A percentile compares a stretch with the other conserved stretches of the same genome.
Conservation (phyloP, 64 coral and sea anemone genomes). For the Actinia equina region DNA sequence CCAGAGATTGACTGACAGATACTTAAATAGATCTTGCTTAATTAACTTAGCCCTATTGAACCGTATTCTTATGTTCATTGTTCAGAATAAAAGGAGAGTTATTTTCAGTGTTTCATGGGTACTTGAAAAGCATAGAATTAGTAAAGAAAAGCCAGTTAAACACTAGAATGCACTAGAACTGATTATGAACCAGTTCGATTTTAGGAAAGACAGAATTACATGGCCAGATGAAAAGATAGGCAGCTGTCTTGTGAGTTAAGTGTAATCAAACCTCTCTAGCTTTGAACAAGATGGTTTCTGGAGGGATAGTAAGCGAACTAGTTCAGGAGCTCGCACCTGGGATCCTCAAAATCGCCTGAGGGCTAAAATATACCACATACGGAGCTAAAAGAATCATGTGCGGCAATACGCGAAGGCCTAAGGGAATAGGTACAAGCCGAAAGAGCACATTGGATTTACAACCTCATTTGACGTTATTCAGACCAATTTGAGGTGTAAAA, state of each 20-base stretch:
- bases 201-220: not conserved
- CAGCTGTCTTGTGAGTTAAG: not conserved
- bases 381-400: not conserved
- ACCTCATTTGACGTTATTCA: not conserved
- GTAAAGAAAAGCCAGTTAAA: not conserved
- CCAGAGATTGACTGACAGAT: not conserved
- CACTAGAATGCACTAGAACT: not conserved
- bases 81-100: not conserved
- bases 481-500: slow-evolving; percentile 3
- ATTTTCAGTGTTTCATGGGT: not conserved
- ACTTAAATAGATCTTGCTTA: slow-evolving; percentile 1
- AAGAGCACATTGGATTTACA: not conserved
- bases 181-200: not conserved
- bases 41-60: not conserved
- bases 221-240: not conserved
- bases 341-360: not conserved
- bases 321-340: not conserved
- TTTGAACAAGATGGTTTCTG: not conserved
- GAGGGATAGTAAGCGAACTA: not conserved
- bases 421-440: not conserved
- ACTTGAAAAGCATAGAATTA: slow-evolving; percentile 5
- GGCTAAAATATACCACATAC: slow-evolving; percentile 5
- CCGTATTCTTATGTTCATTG: not conserved
- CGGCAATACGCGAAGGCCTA: not conserved
- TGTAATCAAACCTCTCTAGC: not conserved